Evolutionary conservation across 1,140 invertebrate genomes (phyloP).

Genomic region (Andricus grossulariae): DNA sequence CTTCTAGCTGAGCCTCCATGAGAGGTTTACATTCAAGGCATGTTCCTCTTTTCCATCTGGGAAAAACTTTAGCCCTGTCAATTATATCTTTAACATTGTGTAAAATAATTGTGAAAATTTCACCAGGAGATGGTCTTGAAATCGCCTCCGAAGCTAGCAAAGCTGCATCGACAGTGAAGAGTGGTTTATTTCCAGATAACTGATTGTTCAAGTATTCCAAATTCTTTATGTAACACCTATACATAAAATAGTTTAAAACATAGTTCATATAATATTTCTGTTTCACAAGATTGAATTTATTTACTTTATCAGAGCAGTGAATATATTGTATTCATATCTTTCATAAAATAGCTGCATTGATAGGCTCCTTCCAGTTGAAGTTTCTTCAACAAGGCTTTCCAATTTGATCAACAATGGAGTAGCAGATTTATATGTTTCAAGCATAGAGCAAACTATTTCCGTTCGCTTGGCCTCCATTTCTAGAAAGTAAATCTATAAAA

Average conservation of each 20-base stretch:
- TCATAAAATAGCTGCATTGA: constrained; percentile 83
- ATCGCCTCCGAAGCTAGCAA: constrained; percentile 85
- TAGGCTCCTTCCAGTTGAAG: constrained; percentile 79
- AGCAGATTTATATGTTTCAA: constrained; percentile 83
- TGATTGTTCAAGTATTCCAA: constrained; percentile 82
- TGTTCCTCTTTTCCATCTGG: constrained; percentile 90
- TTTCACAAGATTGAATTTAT: background rate
- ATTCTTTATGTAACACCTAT: constrained; percentile 80
- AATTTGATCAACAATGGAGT: constrained; percentile 88
- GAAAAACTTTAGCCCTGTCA: constrained; percentile 83
- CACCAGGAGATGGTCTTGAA: constrained; percentile 82
- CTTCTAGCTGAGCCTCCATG: constrained; percentile 75
- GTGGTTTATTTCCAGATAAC: constrained; percentile 77
- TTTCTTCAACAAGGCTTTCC: constrained; percentile 84
- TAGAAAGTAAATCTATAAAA: constrained; percentile 80
- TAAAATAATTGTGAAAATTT: constrained; percentile 85
- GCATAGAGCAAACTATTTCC: constrained; percentile 80
- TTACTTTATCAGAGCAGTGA: constrained; percentile 77
- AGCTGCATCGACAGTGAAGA: constrained; percentile 87
- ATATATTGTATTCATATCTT: constrained; percentile 84
- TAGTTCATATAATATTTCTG: background rate
- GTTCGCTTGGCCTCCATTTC: constrained; percentile 82
- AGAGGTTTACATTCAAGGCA: constrained; percentile 83
- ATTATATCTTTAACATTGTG: constrained; percentile 81
- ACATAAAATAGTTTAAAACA: constrained; percentile 64